These are phyloP conservation scores for Cliona cf. orientalis DNA, from an alignment of 37 sponge, comb jelly and placozoan genomes.

Conservation along the genomic window DNA sequence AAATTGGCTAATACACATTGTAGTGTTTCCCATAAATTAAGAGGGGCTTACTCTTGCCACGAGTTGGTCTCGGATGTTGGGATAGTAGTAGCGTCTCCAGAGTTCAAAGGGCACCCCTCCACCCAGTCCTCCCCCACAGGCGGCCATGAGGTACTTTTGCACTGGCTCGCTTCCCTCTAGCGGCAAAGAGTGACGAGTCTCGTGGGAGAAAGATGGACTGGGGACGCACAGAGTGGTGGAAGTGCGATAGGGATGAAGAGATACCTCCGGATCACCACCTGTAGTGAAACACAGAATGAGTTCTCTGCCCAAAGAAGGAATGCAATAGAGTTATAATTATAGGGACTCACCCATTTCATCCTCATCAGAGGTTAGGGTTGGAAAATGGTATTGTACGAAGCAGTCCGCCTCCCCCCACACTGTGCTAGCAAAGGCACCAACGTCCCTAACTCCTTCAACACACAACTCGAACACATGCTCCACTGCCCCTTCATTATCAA, in stretches of 20 bases:
- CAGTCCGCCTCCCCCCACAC: slow-evolving; percentile 94
- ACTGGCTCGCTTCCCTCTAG: slow-evolving; percentile 39
- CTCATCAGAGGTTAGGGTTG: not conserved
- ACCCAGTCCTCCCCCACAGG: slow-evolving; percentile 30
- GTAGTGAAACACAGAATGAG: too few relatives aligned
- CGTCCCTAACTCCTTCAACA: slow-evolving; percentile 43
- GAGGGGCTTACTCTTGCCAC: slow-evolving; percentile 71
- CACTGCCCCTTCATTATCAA: not conserved
- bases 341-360: slow-evolving; percentile 8
- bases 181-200: slow-evolving; percentile 49
- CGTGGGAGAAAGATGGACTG: slow-evolving; percentile 51
- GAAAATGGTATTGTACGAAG: slow-evolving; percentile 88
- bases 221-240: slow-evolving; percentile 66
- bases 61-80: slow-evolving; percentile 90
- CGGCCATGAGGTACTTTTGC: slow-evolving; percentile 47
- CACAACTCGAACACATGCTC: slow-evolving; percentile 57
- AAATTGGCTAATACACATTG: not conserved
- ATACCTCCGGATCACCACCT: not conserved
- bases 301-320: too few relatives aligned
- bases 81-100: slow-evolving; percentile 94
- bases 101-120: slow-evolving; percentile 80
- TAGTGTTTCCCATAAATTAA: not conserved
- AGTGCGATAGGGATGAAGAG: slow-evolving; percentile 57
- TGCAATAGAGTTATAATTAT: not conserved
- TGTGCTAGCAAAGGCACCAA: slow-evolving; percentile 29